Evolutionary conservation across 2,888 invertebrate species (phyloP), one percentile per base, ranked within the genome.

Genomic region (Agonopterix alstromeriana): DNA sequence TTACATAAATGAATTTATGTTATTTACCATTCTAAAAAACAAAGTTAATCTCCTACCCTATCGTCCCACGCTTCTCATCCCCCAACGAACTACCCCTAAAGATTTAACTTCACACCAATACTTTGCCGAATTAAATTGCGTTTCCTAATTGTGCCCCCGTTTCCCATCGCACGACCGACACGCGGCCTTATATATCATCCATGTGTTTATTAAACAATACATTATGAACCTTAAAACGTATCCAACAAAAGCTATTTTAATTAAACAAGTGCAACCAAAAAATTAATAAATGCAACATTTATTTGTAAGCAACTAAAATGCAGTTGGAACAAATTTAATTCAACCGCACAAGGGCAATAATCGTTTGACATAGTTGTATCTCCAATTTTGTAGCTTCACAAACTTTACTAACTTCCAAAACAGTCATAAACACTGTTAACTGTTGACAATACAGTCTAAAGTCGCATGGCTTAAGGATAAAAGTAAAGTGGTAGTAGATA

Each of bases 101-200:
- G 53, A 59, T 35, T 35, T 42, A 57, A 50, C 61, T 66, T 72
- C 73, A 72, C 73, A 73, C 71, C 67, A 62, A 73, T 73, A 68
- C 69, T 70, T 67, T 56, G 61, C 62, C 73, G 68, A 78, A 77
- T 73, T 70, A 73, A 78, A 83, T 78, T 79, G 82, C 83, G 71
- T 82, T 78, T 81, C 80, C 82, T 86, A 86, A 86, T 86, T 85
- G 84, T 68, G 63, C 63, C 52, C 57, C 70, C 66, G 73, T 72
- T 80, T 83, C 82, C 80, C 73, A 81, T 73, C 82, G 74, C 70
- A 67, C 71, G 83, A 75, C 82, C 58, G 85, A 59, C 86, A 86
- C 86, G 86, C 81, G 86, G 81, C 87, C 43, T 53, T 53, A 50
- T 56, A 61, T 67, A 65, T 65, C 65, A 70, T 70, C 70, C 69